Base-by-base conservation (phyloP, 1,140 invertebrate species). In the Helicoverpa armigera region DNA sequence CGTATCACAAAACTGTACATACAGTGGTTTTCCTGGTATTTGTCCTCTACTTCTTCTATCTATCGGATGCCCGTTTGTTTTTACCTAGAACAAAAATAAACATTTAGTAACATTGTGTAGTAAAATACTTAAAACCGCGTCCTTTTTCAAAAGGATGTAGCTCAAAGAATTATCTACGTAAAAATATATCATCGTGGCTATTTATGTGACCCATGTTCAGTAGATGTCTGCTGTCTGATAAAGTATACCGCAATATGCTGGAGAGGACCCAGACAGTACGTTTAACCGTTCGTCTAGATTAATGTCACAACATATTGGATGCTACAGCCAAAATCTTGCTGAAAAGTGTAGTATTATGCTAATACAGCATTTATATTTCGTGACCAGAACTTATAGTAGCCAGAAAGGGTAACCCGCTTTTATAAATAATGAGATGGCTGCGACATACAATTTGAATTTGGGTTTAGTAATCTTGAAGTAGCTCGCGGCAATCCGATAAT, bases 231-330 rank as follows among this genome's bases (percentile, higher is more conserved):
- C 50, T 53, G 23, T 31, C 48, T 72, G 50, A 72, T 72, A 72
- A 72, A 72, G 48, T 72, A 54, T 53, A 29, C 69, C 69, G 69
- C 48, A 72, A 72, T 79, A 79, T 77, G 79, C 76, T 60, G 63
- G 73, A 60, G 60, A 80, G 74, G 72, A 53, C 80, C 77, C 74
- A 65, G 58, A 58, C 73, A 65, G 75, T 69, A 69, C 35, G 82
- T 79, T 83, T 72, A 80, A 84, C 67, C 67, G 67, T 72, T 72
- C 50, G 50, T 72, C 50, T 72, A 72, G 69, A 72, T 72, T 72
- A 72, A 72, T 72, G 69, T 72, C 69, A 54, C 50, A 23, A 72
- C 69, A 31, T 72, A 54, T 72, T 54, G 69, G 69, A 72, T 72
- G 23, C 50, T 72, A 31, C 13, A 31, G 69, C 69, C 69, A 72